A percentile compares a stretch with the other conserved stretches of the same genome.
Evolutionary conservation across 2,113 vertebrate species (phyloP).

Genomic region (Caranx melampygus): DNA sequence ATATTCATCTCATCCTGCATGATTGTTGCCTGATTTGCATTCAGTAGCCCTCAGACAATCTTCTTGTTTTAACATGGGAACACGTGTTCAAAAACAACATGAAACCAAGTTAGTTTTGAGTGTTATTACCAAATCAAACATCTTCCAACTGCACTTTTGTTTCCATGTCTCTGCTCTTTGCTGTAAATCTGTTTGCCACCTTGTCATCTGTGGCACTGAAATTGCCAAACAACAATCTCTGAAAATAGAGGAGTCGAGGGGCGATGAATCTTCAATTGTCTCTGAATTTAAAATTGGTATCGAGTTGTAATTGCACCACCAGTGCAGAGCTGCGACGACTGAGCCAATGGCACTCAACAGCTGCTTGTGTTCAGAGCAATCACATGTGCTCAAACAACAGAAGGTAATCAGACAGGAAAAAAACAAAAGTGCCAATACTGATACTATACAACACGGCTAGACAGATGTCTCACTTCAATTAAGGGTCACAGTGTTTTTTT

Average conservation of each 20-base stretch:
- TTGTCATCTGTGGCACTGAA: conserved; percentile 12
- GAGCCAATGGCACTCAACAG: background rate
- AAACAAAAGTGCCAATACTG: background rate
- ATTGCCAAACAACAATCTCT: background rate
- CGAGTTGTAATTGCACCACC: background rate
- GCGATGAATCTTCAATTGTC: conserved; percentile 4
- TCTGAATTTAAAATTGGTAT: background rate
- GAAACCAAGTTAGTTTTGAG: background rate
- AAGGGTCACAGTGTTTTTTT: background rate
- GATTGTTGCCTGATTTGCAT: background rate
- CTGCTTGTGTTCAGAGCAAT: background rate
- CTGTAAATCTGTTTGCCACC: conserved; percentile 14
- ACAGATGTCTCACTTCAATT: background rate
- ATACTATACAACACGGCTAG: background rate
- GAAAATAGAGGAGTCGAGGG: background rate
- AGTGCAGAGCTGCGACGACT: background rate
- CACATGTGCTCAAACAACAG: conserved; percentile 1
- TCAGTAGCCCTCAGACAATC: background rate
- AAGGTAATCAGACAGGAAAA: background rate
- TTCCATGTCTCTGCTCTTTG: background rate
- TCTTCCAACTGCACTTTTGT: background rate
- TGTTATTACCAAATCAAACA: background rate
- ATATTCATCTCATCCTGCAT: background rate
- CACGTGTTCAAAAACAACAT: background rate
- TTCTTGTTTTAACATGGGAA: background rate